Percentiles rank a stretch among this genome's conserved stretches.
Conservation (phyloP, 2,888 invertebrate species). For the Callimorpha dominula region DNA sequence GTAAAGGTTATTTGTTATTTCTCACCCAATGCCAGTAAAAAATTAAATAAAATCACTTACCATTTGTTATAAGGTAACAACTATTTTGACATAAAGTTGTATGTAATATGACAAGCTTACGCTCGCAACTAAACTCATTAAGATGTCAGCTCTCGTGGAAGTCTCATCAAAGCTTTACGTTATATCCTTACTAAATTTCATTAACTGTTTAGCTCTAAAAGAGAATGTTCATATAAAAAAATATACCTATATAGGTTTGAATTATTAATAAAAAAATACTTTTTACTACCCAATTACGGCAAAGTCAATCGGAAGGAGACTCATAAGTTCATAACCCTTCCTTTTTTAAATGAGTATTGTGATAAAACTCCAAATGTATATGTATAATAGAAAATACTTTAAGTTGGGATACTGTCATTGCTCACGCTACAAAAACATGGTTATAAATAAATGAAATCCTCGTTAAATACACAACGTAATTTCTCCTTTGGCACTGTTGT, state of each 20-base stretch:
- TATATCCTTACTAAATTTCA: background rate
- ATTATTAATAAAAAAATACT: background rate
- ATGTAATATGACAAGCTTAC: background rate
- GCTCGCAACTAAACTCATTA: background rate
- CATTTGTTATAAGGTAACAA: background rate
- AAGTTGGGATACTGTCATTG: background rate
- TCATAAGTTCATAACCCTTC: too few species aligned
- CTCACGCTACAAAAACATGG: background rate
- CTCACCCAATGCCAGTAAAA: too few species aligned
- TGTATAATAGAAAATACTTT: background rate
- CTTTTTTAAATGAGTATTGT: background rate
- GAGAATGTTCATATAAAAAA: background rate
- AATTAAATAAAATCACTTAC: background rate
- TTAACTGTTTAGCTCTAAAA: background rate
- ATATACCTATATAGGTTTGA: background rate
- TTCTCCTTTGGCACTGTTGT: slow-evolving; percentile 45
- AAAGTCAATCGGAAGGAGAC: too few species aligned
- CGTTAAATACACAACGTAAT: slow-evolving; percentile 32
- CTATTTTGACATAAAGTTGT: background rate
- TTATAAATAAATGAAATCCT: background rate
- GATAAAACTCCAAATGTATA: background rate
- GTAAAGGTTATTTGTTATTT: too few species aligned
- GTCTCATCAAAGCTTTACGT: background rate
- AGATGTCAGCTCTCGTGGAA: background rate
- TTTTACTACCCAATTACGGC: too few species aligned